Conservation (phyloP, 2,113 vertebrate species). For the Polyodon spathula region DNA sequence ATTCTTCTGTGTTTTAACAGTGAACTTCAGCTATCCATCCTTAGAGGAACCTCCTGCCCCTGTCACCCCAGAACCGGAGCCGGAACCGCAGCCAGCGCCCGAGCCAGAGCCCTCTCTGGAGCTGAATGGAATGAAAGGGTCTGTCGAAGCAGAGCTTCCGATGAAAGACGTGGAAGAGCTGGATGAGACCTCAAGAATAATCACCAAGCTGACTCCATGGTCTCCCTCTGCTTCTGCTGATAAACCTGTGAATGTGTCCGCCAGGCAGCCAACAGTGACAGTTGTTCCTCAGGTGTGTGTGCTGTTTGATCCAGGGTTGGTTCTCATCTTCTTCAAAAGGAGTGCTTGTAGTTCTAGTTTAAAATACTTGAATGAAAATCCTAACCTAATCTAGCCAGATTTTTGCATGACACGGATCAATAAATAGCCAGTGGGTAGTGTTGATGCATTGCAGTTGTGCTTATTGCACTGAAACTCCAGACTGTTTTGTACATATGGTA, state of each 20-base stretch:
- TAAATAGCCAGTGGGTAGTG: too few species aligned
- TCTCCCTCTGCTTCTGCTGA: constrained; percentile 28
- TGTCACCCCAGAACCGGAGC: constrained; percentile 29
- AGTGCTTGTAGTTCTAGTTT: background rate
- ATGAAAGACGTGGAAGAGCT: constrained; percentile 29
- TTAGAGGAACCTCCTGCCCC: constrained; percentile 71
- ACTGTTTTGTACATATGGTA: too few species aligned
- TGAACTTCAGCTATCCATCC: constrained; percentile 91
- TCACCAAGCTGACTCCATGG: constrained; percentile 24
- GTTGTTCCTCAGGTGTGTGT: constrained; percentile 71
- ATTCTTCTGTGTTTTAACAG: constrained; percentile 46
- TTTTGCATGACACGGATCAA: too few species aligned
- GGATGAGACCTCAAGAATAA: constrained; percentile 21
- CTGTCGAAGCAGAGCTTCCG: constrained; percentile 3
- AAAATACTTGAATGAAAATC: background rate
- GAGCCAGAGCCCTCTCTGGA: constrained; percentile 35
- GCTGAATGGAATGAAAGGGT: constrained; percentile 38
- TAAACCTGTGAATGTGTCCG: constrained; percentile 32
- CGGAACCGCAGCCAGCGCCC: constrained; percentile 15
- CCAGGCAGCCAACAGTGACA: constrained; percentile 43
- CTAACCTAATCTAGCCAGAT: too few species aligned
- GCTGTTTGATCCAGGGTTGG: background rate
- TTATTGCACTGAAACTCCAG: too few species aligned
- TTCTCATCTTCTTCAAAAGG: background rate
- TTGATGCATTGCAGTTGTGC: too few species aligned